Base-by-base conservation (phyloP, 2,888 invertebrate species). In the Electrophaes corylata region DNA sequence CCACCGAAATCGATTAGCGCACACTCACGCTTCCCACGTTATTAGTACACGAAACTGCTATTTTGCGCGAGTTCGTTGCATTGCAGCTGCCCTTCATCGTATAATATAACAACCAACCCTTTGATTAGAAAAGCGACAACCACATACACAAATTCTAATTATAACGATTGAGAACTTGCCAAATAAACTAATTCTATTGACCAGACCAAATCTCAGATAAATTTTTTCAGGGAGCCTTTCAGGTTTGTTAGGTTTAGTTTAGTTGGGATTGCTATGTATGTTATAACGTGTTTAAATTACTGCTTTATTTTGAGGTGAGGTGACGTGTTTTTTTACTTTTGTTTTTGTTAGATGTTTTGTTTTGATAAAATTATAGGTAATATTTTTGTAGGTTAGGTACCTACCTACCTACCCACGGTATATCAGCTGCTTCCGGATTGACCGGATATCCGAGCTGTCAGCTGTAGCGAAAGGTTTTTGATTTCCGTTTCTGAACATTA, bases 121-220 rank as follows among this genome's bases (percentile, higher is more conserved):
- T 56, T 46, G 46, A 51, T 60, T 67, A 70, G 20, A 11, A 19
- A 20, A 16, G 66, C 65, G 67, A 72, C 70, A 41, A 52, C 52
- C 44, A 33, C 35, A 41, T 43, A 59, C 62, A 64, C 67, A 56
- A 60, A 66, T 76, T 85, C 83, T 86, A 86, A 77, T 76, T 78
- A 78, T 85, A 82, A 79, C 71, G 58, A 76, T 86, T 86, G 87
- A 82, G 75, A 70, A 68, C 67, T 71, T 84, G 86, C 87, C 87
- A 87, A 85, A 72, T 63, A 60, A 87, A 85, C 72, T 63, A 61
- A 62, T 65, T 66, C 57, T 59, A 66, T 66, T 66, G 69, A 69
- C 69, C 26, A 55, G 69, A 70, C 69, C 31, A 60, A 57, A 35
- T 53, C 18, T 19, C 16, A 14, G 1, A 26, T 10, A 12, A 12